Base-by-base conservation (phyloP, 2,113 vertebrate species). In the Epinephelus lanceolatus region DNA sequence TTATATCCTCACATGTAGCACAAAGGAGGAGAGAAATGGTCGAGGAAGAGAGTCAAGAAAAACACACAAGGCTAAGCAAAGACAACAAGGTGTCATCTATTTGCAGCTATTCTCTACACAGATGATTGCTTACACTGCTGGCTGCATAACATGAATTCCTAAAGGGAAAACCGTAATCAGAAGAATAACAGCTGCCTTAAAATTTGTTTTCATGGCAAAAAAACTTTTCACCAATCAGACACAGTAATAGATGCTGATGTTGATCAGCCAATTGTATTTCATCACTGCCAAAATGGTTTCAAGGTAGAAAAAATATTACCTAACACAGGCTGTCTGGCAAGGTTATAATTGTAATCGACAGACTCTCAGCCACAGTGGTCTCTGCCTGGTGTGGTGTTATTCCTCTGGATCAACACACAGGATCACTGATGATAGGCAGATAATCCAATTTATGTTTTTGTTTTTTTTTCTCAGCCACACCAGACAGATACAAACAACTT, bases 251-350 rank as follows among this genome's bases (percentile, higher is more conserved):
- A 67, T 14, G 71, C 40, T 59, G 63, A 71, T 4, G 21, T 56
- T 68, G 55, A 21, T 17, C 53, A 33, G 67, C 63, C 80, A 81
- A 23, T 72, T 69, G 59, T 33, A 69, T 81, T 21, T 81, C 51
- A 57, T 70, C 1, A 3, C 62, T 86, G 72, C 70, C 73, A 74
- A 63, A 72, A 37, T 30, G n/a, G 40, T 72, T 72, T 84, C 30
- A 47, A 74, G 68, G 62, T 78, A 63, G 61, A 81, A 68, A 52
- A 75, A 66, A 4, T 30, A 71, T 68, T 33, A 75, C 30, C 65
- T 71, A 55, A 71, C 75, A 69, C 6, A 33, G n/a, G 10, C n/a
- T 60, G 65, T 57, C 53, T 56, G 56, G 66, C 61, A 80, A 70
- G 61, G 49, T 59, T 60, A 4, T 33, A 3, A 30, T 61, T 68